These are phyloP conservation scores for Peromyscus melanophrys DNA, from an alignment of 2,797 vertebrate species.

Conservation along the genomic window DNA sequence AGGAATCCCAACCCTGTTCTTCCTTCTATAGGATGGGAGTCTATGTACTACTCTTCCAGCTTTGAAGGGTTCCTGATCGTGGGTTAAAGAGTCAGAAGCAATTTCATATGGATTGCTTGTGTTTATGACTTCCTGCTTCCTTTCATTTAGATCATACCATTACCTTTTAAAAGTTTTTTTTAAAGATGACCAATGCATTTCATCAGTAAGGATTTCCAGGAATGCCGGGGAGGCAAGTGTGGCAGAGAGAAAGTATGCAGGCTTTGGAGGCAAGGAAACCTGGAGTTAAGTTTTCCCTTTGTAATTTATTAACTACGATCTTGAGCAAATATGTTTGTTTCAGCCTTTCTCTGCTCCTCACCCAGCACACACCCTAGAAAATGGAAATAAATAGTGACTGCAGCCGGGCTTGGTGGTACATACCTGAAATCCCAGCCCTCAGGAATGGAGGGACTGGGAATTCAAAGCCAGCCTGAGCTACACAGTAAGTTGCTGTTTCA, in stretches of 20 bases:
- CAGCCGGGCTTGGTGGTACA: too few species aligned
- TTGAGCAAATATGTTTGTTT: conserved; percentile 26
- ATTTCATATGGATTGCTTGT: conserved; percentile 60
- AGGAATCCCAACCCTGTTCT: not conserved
- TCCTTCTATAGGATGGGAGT: not conserved
- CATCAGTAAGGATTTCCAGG: conserved; percentile 74
- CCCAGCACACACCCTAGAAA: conserved; percentile 24
- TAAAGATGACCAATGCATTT: conserved; percentile 67
- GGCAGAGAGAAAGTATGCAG: conserved; percentile 14
- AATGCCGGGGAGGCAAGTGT: conserved; percentile 61
- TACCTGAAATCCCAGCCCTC: not conserved
- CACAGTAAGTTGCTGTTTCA: not conserved
- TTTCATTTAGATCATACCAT: conserved; percentile 35
- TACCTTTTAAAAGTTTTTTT: not conserved
- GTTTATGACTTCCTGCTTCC: conserved; percentile 63
- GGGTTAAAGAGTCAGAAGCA: conserved; percentile 21
- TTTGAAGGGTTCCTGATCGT: conserved; percentile 34
- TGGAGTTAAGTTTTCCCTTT: conserved; percentile 43
- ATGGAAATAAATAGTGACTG: conserved; percentile 52
- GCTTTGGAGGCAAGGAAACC: conserved; percentile 55
- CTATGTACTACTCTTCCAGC: conserved; percentile 25
- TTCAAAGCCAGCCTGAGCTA: not conserved
- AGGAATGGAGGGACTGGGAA: not conserved
- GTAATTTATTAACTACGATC: conserved; percentile 62
- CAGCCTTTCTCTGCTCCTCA: not conserved